Percentiles rank a stretch among this genome's conserved stretches.
phyloP scores from a whole-genome alignment of 2,888 invertebrate genomes.

The Caenorhabditis imperialis region DNA sequence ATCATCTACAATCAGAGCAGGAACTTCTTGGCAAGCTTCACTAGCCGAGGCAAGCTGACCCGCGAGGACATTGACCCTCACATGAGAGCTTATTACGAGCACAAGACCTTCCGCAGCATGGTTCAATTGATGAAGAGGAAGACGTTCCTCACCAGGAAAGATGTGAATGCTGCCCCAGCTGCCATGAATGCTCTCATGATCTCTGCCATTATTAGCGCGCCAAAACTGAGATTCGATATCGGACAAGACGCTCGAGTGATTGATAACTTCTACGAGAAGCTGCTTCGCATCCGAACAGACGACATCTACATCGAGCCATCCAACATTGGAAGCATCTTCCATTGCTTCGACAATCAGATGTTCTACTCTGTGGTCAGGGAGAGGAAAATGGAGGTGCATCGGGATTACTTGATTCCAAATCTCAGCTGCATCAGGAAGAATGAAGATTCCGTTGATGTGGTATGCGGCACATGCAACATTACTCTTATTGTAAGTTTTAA shows the following conservation, averaged over 20 bases:
- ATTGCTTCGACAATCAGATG: not conserved
- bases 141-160: not conserved
- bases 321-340: slow-evolving; percentile 1
- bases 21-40: not conserved
- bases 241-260: not conserved
- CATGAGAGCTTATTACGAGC: slow-evolving; percentile 8
- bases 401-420: too few species aligned
- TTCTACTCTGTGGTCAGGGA: slow-evolving; percentile 5
- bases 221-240: not conserved
- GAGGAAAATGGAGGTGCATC: too few species aligned
- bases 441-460: too few species aligned
- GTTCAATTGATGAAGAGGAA: not conserved
- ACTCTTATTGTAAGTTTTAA: too few species aligned
- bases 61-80: not conserved
- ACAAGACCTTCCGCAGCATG: slow-evolving; percentile 1
- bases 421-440: too few species aligned
- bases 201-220: not conserved
- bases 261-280: not conserved
- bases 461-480: too few species aligned
- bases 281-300: not conserved
- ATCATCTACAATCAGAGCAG: not conserved
- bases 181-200: not conserved
- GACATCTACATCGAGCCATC: not conserved
- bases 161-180: not conserved
- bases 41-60: not conserved